Base-by-base conservation (phyloP, 2,113 vertebrate genomes). In the Poicephalus meyeri region DNA sequence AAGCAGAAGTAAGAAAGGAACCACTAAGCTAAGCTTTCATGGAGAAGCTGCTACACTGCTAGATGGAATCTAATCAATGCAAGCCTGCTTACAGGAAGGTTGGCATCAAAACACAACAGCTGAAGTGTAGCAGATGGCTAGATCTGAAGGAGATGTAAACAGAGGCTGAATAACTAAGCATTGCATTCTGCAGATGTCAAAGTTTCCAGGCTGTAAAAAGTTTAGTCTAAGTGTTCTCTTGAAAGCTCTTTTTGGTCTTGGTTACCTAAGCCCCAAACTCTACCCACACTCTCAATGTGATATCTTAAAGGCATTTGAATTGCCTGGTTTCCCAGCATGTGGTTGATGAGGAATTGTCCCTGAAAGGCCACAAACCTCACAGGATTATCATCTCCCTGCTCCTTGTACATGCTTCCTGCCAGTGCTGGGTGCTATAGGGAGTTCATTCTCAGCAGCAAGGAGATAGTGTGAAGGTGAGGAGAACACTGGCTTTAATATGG, bases 61-160 rank as follows among this genome's bases (percentile, higher is more conserved):
- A 83, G 77, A 84, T 95, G 95, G 96, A 96, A 97, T 94, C 85
- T 84, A 64, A 96, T 86, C 94, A 97, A 93, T 91, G 96, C 84
- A 93, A 88, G 88, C 68, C 81, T 95, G 80, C 95, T 96, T 93
- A 73, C 97, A 93, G 95, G 83, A 93, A 91, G 92, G 87, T 64
- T 97, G 97, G 96, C 97, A 97, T 95, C 87, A 93, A 94, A 95
- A 96, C 91, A 86, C 95, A 97, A 95, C 97, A 97, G 97, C 97
- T 97, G 97, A 97, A 97, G 77, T 83, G 91, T 91, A 97, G 97
- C 97, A 97, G 97, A 97, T 97, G 97, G 95, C 95, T 93, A 89
- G 87, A 97, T 93, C 87, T 91, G 89, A 94, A 95, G 96, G 86
- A 96, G 92, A 97, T 97, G 92, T 97, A 97, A 97, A 97, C 97